Conservation (phyloP, 1,140 invertebrate genomes). For the Coboldia fuscipes region DNA sequence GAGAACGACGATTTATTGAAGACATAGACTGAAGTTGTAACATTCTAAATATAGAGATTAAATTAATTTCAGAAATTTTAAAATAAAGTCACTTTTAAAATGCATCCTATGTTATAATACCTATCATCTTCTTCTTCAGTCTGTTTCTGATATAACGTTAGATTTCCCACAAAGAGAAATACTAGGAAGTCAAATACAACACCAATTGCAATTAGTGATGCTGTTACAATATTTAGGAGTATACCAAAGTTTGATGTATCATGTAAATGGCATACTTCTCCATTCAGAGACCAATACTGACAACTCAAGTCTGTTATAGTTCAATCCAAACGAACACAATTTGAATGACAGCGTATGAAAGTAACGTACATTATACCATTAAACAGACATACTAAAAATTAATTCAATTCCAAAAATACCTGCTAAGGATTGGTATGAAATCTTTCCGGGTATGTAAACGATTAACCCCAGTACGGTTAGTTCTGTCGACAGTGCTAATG, state of each 20-base stretch:
- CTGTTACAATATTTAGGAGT: constrained; percentile 16
- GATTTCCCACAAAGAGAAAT: constrained; percentile 13
- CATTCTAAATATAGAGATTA: too few species aligned
- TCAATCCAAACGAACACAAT: too few species aligned
- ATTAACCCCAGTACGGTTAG: constrained; percentile 26
- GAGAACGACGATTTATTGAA: too few species aligned
- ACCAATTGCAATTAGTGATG: constrained; percentile 13
- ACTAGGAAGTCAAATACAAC: constrained; percentile 16
- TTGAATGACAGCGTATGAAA: too few species aligned
- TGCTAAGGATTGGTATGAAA: constrained; percentile 26
- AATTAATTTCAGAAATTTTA: too few species aligned
- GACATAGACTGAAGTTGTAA: too few species aligned
- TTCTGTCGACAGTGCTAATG: constrained; percentile 31
- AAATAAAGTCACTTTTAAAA: too few species aligned
- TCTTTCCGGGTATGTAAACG: constrained; percentile 28
- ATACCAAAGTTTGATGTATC: constrained; percentile 19
- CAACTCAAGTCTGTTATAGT: constrained; percentile 15
- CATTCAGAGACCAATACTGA: constrained; percentile 17
- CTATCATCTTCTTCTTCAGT: too few species aligned
- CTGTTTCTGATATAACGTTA: constrained; percentile 17
- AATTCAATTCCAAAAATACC: constrained; percentile 13
- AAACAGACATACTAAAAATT: neutral
- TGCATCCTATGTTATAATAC: too few species aligned
- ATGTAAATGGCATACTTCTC: constrained; percentile 12
- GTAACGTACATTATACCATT: too few species aligned